Percentiles rank a stretch among this genome's conserved stretches.
These are phyloP conservation scores for Perizoma affinitatum DNA, from an alignment of 2,888 invertebrate genomes.

Conservation along the genomic window DNA sequence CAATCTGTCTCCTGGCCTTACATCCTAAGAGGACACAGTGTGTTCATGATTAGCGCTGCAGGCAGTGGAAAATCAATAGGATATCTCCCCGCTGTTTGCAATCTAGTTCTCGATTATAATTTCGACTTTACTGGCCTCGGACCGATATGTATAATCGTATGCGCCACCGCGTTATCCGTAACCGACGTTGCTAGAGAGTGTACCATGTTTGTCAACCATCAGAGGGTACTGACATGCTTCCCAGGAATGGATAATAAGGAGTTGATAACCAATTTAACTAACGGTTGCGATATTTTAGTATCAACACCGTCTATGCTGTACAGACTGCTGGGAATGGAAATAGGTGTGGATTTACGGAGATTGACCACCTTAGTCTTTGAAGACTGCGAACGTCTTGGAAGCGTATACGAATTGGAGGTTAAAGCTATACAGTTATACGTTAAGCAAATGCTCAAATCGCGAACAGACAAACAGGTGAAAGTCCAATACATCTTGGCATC, in stretches of 20 bases:
- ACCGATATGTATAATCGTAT: constrained; percentile 87
- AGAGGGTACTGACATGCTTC: constrained; percentile 67
- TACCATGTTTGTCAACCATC: constrained; percentile 66
- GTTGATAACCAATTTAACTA: constrained; percentile 77
- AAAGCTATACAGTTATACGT: constrained; percentile 69
- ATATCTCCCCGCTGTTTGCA: constrained; percentile 87
- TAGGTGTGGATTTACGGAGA: constrained; percentile 83
- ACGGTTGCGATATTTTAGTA: constrained; percentile 89
- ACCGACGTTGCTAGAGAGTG: constrained; percentile 69
- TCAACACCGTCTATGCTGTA: constrained; percentile 86
- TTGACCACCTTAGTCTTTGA: constrained; percentile 88
- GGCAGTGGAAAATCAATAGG: constrained; percentile 88
- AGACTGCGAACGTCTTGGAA: constrained; percentile 86
- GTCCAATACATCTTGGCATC: constrained; percentile 86
- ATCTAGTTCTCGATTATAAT: constrained; percentile 78
- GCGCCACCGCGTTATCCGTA: constrained; percentile 85
- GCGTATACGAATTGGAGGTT: constrained; percentile 78
- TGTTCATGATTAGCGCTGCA: constrained; percentile 85
- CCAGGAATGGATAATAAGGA: constrained; percentile 66
- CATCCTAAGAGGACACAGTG: constrained; percentile 85
- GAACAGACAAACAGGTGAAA: constrained; percentile 66
- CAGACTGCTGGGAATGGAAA: constrained; percentile 70
- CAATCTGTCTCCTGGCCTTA: constrained; percentile 90
- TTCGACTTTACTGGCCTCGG: constrained; percentile 71
- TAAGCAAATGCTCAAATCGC: constrained; percentile 69